Evolutionary conservation across 2,888 invertebrate species (phyloP).

Genomic region (Metopia argyrocephala): DNA sequence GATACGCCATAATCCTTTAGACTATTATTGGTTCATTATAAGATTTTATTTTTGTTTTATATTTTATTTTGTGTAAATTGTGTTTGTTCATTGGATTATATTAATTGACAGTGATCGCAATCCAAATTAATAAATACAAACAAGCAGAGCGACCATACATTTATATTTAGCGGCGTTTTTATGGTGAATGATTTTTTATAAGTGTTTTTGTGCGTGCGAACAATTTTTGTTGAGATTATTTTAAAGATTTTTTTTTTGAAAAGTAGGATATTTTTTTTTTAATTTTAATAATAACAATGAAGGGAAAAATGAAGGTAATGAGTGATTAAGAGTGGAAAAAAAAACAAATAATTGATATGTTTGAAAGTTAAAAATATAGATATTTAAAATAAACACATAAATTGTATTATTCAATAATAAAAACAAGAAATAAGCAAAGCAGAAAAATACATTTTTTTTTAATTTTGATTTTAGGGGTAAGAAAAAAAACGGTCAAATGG

Average conservation of each 20-base stretch:
- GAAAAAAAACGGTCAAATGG: background rate
- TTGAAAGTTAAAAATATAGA: conserved; percentile 20
- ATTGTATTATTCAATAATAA: conserved; percentile 21
- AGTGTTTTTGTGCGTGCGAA: conserved; percentile 61
- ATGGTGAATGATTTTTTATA: conserved; percentile 48
- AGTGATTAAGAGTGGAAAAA: background rate
- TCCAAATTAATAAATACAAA: conserved; percentile 60
- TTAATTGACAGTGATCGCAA: conserved; percentile 64
- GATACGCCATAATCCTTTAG: conserved; percentile 89
- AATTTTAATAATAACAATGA: conserved; percentile 1
- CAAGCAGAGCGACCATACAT: conserved; percentile 59
- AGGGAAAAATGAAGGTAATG: conserved; percentile 16
- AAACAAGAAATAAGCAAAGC: conserved; percentile 41
- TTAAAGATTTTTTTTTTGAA: conserved; percentile 16
- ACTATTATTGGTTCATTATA: conserved; percentile 80
- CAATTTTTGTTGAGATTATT: conserved; percentile 41
- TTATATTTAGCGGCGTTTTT: conserved; percentile 56
- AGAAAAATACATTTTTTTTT: conserved; percentile 20
- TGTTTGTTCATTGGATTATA: conserved; percentile 61
- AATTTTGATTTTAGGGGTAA: conserved; percentile 5
- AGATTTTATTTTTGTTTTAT: conserved; percentile 60
- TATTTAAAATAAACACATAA: conserved; percentile 24
- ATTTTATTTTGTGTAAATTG: conserved; percentile 59
- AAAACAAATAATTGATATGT: conserved; percentile 23
- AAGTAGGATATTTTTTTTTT: conserved; percentile 13